Evolutionary conservation across 2,888 invertebrate genomes (phyloP), one percentile per base, ranked within the genome.

Genomic region (Isoperla grammatica): DNA sequence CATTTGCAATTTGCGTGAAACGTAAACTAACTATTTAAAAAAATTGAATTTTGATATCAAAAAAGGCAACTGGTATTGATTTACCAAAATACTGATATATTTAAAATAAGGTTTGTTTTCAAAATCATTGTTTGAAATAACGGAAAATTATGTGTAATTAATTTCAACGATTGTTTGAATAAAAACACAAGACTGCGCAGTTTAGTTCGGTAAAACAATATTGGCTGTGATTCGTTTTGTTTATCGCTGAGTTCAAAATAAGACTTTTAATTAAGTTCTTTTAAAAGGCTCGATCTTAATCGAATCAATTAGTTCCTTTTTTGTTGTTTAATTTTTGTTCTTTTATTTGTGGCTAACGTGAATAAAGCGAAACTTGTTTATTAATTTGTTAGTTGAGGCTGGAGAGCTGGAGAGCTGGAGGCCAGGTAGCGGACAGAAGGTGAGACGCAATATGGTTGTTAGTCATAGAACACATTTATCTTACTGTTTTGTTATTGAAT

Each of bases 141-240:
- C 9, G 5, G 23, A 48, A 23, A 56, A 48, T 46, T 61, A 58
- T 57, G 57, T 58, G 61, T 61, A 40, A 55, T 61, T 61, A 37
- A 48, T 46, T 57, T 29, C 29, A 55, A 40, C 46, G 23, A 37
- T 46, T 17, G n/a, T 29, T 53, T 53, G 37, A 37, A 53, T 53
- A 53, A 53, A 53, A 53, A 53, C 53, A 53, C 53, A 62, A 62
- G 60, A 62, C 62, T 60, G 57, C 61, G 60, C 62, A 56, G 53
- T 59, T 60, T 60, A 57, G 56, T 53, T 59, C 45, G 55, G 58
- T 58, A 49, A 35, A 58, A 56, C 59, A 58, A 40, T 50, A 57
- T 63, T 63, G 63, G 63, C 61, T 63, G 63, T 63, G 63, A 63
- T 60, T 61, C 59, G 46, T 56, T 61, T 60, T 56, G 53, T 58